Evolutionary conservation across 2,888 invertebrate genomes (phyloP).

Genomic region (Mythimna albipuncta): DNA sequence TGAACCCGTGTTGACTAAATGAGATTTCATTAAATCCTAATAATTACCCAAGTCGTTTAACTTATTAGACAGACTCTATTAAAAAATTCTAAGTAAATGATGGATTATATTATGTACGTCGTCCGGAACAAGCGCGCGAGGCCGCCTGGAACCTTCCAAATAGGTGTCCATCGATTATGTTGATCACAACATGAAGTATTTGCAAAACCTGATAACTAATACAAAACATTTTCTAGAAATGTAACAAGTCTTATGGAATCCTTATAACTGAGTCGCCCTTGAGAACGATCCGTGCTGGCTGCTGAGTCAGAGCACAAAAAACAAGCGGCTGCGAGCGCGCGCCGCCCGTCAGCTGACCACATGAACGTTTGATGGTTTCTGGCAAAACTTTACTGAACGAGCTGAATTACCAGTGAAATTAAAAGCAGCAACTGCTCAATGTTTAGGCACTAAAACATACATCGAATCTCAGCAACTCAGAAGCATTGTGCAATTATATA

Average conservation of each 20-base stretch:
- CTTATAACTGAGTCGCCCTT: slow-evolving; percentile 25
- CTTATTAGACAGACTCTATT: no score
- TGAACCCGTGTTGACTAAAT: no score
- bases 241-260: slow-evolving; percentile 20
- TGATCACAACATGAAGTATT: not conserved
- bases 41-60: no score
- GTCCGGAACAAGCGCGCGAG: no score
- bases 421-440: not conserved
- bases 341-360: not conserved
- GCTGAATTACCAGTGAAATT: not conserved
- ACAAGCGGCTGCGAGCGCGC: not conserved
- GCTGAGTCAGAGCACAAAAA: slow-evolving; percentile 53
- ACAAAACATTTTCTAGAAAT: not conserved
- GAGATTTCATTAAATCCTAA: no score
- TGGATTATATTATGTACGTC: no score
- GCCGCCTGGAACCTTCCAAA: no score
- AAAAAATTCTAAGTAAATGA: no score
- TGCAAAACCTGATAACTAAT: not conserved
- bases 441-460: not conserved
- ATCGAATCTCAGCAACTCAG: not conserved
- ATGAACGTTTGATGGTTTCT: not conserved
- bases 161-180: no score
- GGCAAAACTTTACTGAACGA: not conserved
- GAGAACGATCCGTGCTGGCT: slow-evolving; percentile 27
- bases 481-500: not conserved